Evolutionary conservation across 1,140 invertebrate genomes (phyloP).

Genomic region (Ceratosolen fusciceps): DNA sequence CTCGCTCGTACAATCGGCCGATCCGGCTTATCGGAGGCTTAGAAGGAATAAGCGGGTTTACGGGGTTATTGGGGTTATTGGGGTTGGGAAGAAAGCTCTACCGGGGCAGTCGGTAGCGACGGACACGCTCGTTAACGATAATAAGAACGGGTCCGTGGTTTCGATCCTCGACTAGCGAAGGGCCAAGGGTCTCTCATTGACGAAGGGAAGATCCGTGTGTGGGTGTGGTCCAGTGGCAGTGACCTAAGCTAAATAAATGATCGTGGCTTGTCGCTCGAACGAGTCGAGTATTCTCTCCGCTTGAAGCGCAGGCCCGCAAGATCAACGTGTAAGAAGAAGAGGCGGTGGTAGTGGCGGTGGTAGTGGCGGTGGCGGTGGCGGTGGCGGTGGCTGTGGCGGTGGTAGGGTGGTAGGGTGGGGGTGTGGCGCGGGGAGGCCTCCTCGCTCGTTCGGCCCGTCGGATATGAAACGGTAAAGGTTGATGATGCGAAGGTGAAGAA

Average conservation of each 20-base stretch:
- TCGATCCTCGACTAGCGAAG: background rate
- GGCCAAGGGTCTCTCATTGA: background rate
- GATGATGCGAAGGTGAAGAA: background rate
- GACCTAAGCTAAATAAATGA: slow-evolving; percentile 1
- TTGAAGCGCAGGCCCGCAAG: background rate
- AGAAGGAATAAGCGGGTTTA: too few species aligned
- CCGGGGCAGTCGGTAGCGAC: background rate
- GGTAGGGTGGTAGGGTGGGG: too few species aligned
- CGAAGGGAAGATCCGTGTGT: background rate
- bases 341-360: too few species aligned
- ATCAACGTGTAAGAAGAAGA: slow-evolving; percentile 9
- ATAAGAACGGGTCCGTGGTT: background rate
- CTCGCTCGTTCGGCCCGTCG: too few species aligned
- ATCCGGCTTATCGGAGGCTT: background rate
- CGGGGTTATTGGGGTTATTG: too few species aligned
- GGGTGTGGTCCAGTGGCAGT: too few species aligned
- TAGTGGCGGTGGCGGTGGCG: too few species aligned
- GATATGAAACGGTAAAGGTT: too few species aligned
- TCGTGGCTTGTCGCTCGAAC: slow-evolving; percentile 2
- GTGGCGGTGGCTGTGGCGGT: too few species aligned
- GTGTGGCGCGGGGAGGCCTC: too few species aligned
- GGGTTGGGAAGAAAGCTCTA: background rate
- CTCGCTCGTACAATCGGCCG: background rate
- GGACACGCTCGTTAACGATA: background rate
- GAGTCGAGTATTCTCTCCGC: slow-evolving; percentile 31